phyloP scores from a whole-genome alignment of 2,888 invertebrate species.

The Megaustenia siamemsis region DNA sequence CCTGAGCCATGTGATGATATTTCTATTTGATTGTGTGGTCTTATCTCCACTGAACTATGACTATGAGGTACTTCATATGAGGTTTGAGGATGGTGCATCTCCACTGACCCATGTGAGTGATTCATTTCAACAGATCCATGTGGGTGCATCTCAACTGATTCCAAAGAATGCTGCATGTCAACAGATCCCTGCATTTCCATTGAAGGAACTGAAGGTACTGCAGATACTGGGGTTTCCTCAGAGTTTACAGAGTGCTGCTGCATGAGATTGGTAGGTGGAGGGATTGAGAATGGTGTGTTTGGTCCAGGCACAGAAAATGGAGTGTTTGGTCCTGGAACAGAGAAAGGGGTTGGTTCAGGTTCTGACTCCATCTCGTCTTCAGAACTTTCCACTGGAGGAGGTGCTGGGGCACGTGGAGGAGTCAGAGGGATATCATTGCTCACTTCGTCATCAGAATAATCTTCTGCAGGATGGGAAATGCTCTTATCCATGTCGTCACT shows the following conservation, averaged over 20 bases:
- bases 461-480: conserved; percentile 13
- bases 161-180: conserved; percentile 48
- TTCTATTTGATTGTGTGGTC: conserved; percentile 40
- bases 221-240: conserved; percentile 47
- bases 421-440: conserved; percentile 64
- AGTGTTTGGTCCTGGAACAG: conserved; percentile 47
- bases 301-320: conserved; percentile 51
- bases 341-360: conserved; percentile 54
- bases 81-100: conserved; percentile 34
- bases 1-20: conserved; percentile 40
- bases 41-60: conserved; percentile 41
- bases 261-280: conserved; percentile 60
- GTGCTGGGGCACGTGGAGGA: conserved; percentile 62
- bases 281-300: conserved; percentile 57
- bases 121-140: conserved; percentile 43
- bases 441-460: conserved; percentile 57
- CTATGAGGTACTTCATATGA: conserved; percentile 31
- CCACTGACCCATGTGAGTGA: conserved; percentile 44
- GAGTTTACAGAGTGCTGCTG: conserved; percentile 54
- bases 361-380: conserved; percentile 63
- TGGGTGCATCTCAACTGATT: conserved; percentile 44
- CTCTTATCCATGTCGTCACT: conserved; percentile 35
- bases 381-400: conserved; percentile 59
- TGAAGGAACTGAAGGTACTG: conserved; percentile 39
- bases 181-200: conserved; percentile 44